These are phyloP conservation scores for Hesperia comma DNA, from an alignment of 2,888 invertebrate species.

Conservation along the genomic window DNA sequence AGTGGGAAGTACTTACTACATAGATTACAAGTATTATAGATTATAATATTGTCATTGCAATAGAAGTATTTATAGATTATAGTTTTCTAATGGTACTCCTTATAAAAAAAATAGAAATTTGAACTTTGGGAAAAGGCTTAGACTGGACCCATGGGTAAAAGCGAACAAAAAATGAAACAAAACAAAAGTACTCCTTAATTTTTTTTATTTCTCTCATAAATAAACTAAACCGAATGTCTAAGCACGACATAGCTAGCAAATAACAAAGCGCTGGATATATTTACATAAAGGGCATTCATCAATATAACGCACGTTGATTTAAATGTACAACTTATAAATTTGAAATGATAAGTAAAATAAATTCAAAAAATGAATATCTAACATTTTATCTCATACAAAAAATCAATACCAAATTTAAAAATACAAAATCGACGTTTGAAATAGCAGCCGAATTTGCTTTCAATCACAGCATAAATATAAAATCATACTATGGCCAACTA, in stretches of 20 bases:
- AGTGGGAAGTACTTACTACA: constrained; percentile 13
- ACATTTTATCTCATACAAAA: constrained; percentile 50
- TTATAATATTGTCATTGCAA: constrained; percentile 69
- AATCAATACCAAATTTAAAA: constrained; percentile 46
- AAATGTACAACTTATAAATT: constrained; percentile 79
- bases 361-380: constrained; percentile 53
- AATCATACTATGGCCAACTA: constrained; percentile 58
- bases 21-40: constrained; percentile 29
- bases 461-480: constrained; percentile 61
- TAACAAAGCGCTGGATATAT: constrained; percentile 75
- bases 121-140: constrained; percentile 50
- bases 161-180: constrained; percentile 49
- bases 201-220: constrained; percentile 78
- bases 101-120: constrained; percentile 40
- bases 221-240: constrained; percentile 79
- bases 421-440: constrained; percentile 38
- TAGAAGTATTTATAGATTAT: constrained; percentile 51
- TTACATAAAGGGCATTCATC: constrained; percentile 73
- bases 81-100: constrained; percentile 39
- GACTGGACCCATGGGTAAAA: constrained; percentile 61
- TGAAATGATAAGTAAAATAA: constrained; percentile 60
- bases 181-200: constrained; percentile 69
- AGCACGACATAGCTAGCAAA: constrained; percentile 69
- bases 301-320: constrained; percentile 42
- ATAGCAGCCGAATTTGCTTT: constrained; percentile 62